Percentiles rank a stretch among this genome's conserved stretches.
Evolutionary conservation across 1,140 invertebrate genomes (phyloP).

Genomic region (Fopius arisanus): DNA sequence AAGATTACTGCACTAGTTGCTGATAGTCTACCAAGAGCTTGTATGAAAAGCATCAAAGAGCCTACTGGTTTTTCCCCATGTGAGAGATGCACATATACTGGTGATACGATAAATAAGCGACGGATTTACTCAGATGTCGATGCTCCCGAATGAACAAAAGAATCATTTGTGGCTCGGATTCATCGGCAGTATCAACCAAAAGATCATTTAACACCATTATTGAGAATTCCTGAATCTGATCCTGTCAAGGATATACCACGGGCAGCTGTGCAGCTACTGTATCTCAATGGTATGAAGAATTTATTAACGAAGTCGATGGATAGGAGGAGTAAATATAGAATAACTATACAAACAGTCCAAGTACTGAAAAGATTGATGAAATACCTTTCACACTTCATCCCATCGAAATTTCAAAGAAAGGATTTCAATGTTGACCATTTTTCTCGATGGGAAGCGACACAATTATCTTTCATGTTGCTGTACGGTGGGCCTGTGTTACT

Average conservation of each 20-base stretch:
- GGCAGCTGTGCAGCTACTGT: background rate
- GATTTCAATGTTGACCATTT: background rate
- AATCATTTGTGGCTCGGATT: background rate
- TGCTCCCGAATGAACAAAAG: background rate
- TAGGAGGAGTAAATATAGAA: background rate
- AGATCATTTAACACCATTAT: background rate
- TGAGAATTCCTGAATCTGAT: background rate
- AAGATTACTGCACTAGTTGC: background rate
- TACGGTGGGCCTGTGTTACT: too few relatives aligned
- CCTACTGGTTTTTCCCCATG: background rate
- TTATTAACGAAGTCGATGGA: background rate
- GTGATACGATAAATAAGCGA: background rate
- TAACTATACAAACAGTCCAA: background rate
- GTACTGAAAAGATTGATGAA: background rate
- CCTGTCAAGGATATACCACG: background rate
- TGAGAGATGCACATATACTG: background rate
- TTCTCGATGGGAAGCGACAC: too few relatives aligned
- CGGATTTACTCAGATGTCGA: background rate
- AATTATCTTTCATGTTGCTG: too few relatives aligned
- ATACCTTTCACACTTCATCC: background rate
- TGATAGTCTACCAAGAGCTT: background rate
- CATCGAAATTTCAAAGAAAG: conserved; percentile 21
- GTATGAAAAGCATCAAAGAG: background rate
- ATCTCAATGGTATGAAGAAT: background rate
- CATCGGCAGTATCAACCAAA: background rate